Evolutionary conservation across 2,113 vertebrate species (phyloP), one percentile per base, ranked within the genome.

Genomic region (Aythya baeri): DNA sequence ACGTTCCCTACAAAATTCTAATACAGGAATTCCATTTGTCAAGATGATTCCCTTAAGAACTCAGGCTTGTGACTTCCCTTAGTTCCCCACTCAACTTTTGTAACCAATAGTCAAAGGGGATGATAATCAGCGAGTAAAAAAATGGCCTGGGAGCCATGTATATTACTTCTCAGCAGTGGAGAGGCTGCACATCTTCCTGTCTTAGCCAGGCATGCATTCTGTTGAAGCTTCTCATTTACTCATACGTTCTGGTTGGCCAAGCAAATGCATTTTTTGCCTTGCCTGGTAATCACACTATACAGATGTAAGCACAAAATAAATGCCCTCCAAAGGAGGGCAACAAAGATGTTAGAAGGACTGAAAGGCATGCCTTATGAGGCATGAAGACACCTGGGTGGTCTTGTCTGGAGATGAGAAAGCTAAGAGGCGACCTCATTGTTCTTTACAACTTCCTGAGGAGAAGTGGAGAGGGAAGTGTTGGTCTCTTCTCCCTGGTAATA

Each of bases 141-240:
- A 13, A 15, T 0, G 8, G 34, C 23, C 75, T 25, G 9, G 12
- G 41, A 91, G n/a, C 17, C 55, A 79, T 0, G 1, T 13, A 17
- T 54, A 86, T 84, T 66, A 59, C 20, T 38, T 87, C 43, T 61
- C 5, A 3, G 34, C 81, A 90, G 50, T 32, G 44, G 15, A 79
- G 31, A 75, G 25, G 36, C 34, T 58, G 15, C 16, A 68, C 38
- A 22, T 72, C 94, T 55, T 89, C 54, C 38, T 66, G 59, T 15
- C 44, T 36, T 36, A 62, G 3, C 16, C 25, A 83, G 41, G 41
- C 13, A 32, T 62, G 15, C 13, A 46, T 27, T 67, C 41, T 86
- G 25, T 67, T 63, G 63, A 66, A 93, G 27, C 17, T 72, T 9
- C 36, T 78, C 12, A 59, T 55, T 67, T 58, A 54, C 20, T n/a